phyloP scores from a whole-genome alignment of 2,888 invertebrate species.

The Dolichopus griseipennis region DNA sequence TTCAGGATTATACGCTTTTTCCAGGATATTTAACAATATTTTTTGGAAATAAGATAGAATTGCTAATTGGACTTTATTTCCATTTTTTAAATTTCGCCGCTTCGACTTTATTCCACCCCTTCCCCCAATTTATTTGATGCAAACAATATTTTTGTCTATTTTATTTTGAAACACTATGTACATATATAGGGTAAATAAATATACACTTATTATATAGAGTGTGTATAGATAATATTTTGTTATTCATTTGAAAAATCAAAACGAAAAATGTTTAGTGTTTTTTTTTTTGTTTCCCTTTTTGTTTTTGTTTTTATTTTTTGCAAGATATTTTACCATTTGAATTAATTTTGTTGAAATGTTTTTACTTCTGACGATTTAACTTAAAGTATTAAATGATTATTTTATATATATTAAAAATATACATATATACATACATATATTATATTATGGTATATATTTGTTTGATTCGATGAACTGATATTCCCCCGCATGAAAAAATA shows the following conservation, averaged over 20 bases:
- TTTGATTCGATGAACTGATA: not conserved
- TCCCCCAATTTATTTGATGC: too few relatives aligned
- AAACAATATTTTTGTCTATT: too few relatives aligned
- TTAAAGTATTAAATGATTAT: not conserved
- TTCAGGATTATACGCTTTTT: too few relatives aligned
- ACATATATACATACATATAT: not conserved
- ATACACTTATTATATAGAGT: not conserved
- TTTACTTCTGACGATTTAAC: conserved; percentile 4
- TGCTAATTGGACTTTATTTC: too few relatives aligned
- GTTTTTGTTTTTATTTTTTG: not conserved
- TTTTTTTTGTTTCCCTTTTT: not conserved
- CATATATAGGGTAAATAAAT: not conserved
- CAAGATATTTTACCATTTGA: conserved; percentile 1
- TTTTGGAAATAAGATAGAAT: too few relatives aligned
- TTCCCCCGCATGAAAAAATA: not conserved
- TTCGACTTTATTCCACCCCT: too few relatives aligned
- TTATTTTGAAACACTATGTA: too few relatives aligned
- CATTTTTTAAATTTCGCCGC: too few relatives aligned
- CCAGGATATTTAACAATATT: too few relatives aligned
- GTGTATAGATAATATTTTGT: not conserved
- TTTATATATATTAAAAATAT: not conserved
- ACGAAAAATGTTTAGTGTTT: not conserved
- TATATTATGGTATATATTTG: not conserved
- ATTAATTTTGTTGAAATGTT: conserved; percentile 6
- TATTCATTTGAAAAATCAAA: conserved; percentile 6